Conservation (phyloP, 2,113 vertebrate species). For the Kryptolebias marmoratus region DNA sequence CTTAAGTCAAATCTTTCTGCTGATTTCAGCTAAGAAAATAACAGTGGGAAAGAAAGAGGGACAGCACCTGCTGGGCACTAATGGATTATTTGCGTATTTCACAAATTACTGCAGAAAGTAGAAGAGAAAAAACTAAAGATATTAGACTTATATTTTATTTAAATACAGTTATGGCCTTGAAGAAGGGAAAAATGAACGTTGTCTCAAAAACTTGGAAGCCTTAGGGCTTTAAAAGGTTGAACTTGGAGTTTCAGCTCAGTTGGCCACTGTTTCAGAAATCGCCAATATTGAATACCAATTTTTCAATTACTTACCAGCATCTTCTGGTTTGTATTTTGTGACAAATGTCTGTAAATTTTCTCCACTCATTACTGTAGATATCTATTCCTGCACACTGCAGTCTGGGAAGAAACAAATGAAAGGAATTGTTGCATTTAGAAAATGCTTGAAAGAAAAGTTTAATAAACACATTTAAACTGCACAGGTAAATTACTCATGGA, state of each 20-base stretch:
- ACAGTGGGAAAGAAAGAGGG: constrained; percentile 27
- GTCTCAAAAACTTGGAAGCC: constrained; percentile 42
- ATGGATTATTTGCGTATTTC: constrained; percentile 34
- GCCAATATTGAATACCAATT: constrained; percentile 17
- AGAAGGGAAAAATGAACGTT: constrained; percentile 26
- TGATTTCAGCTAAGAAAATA: constrained; percentile 50
- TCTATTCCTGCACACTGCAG: constrained; percentile 1
- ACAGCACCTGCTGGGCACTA: constrained; percentile 18
- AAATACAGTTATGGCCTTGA: constrained; percentile 44
- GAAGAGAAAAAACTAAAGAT: constrained; percentile 31
- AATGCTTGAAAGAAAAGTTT: neutral
- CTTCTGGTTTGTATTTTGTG: constrained; percentile 63
- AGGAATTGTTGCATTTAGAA: neutral
- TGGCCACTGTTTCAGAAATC: constrained; percentile 27
- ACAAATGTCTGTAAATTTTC: constrained; percentile 58
- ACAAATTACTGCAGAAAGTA: constrained; percentile 18
- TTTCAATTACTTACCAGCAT: constrained; percentile 75
- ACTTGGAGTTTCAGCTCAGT: neutral
- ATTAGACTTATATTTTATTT: constrained; percentile 48
- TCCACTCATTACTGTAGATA: constrained; percentile 68
- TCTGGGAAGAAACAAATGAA: neutral
- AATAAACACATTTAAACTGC: neutral
- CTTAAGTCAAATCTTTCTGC: constrained; percentile 48
- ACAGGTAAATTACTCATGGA: neutral
- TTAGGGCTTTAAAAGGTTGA: constrained; percentile 29